These are phyloP conservation scores for Cochlearius cochlearius DNA, from an alignment of 2,113 vertebrate genomes.

Conservation along the genomic window DNA sequence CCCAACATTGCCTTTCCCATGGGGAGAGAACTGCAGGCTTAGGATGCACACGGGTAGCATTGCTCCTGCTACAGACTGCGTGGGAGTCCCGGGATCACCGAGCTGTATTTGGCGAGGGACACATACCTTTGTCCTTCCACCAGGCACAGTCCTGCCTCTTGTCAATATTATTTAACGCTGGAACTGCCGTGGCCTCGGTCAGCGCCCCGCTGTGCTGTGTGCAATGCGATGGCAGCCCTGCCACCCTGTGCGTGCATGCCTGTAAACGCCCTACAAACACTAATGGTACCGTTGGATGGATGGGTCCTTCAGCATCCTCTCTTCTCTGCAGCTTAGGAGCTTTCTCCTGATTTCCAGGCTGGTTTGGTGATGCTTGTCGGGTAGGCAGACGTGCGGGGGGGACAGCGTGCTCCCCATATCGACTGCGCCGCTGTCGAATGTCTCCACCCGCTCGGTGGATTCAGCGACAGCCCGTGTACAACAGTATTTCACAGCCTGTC, in stretches of 20 bases:
- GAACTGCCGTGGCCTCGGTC: not conserved
- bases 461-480: not conserved
- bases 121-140: not conserved
- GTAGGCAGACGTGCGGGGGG: accelerated
- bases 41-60: not conserved
- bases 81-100: accelerated
- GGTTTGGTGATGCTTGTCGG: not conserved
- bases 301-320: not conserved
- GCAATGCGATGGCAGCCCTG: accelerated
- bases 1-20: accelerated
- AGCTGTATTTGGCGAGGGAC: not conserved
- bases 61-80: not conserved
- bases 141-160: not conserved
- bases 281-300: not conserved
- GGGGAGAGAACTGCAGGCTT: accelerated
- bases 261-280: not conserved
- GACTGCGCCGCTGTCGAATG: not conserved
- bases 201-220: accelerated
- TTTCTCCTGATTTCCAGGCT: not conserved
- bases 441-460: not conserved
- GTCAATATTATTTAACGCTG: not conserved
- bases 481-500: constrained; percentile 55
- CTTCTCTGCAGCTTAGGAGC: not conserved
- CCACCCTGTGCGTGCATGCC: accelerated
- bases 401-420: not conserved